Evolutionary conservation across 2,113 vertebrate species (phyloP), one percentile per base, ranked within the genome.

Genomic region (Megaleporinus macrocephalus): DNA sequence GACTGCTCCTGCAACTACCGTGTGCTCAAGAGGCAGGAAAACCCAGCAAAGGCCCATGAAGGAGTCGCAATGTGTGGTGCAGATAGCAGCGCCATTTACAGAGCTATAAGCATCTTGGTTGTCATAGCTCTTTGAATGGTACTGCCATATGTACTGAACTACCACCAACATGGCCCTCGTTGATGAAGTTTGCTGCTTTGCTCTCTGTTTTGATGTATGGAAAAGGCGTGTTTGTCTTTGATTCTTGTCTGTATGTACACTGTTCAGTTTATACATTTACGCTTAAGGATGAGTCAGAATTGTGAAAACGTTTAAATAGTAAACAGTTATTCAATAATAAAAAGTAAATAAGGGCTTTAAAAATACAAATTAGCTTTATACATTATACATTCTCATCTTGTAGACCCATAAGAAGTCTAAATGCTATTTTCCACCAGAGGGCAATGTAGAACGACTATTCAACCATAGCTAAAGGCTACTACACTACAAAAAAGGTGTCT

Each of bases 71-170:
- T 70, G 55, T 79, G 4, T 92, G 95, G 91, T 95, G 94, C 95
- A 93, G 95, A 96, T 92, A 88, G 92, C 91, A 96, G 96, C 93
- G 94, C 96, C 96, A 96, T 97, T 96, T 95, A 92, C 94, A 95
- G 96, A 97, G 96, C 95, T 97, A 94, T 96, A 90, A 96, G 95
- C 92, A 93, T 90, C 81, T 88, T 93, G 76, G 83, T 91, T 87
- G 92, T 96, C 95, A 96, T 96, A 96, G 96, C 96, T 97, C 96
- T 97, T 95, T 95, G 95, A 96, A 97, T 97, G 96, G 96, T 96
- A 92, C 96, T 97, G 95, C 95, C 92, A 91, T 96, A 94, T 90
- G 96, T 89, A 94, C 90, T 86, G 90, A 92, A 90, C 89, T 90
- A 91, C 83, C 95, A 89, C 81, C 94, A 51, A 9, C 24, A 53